Percentiles rank a stretch among this genome's conserved stretches.
Conservation (phyloP, 2,888 invertebrate species). For the Leptinotarsa juncta region DNA sequence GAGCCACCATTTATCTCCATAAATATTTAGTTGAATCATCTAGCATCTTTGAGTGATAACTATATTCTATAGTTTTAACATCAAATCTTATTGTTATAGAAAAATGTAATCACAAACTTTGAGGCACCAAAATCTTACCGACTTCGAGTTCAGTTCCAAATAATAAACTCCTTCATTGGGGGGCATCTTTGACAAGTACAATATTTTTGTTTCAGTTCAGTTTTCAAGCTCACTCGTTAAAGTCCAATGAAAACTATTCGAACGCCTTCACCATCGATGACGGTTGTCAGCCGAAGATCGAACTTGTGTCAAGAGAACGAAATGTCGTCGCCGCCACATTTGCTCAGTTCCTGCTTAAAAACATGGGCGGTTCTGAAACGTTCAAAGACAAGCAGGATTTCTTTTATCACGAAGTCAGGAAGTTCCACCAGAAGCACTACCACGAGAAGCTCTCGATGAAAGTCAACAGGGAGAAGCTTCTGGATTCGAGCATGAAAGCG, state of each 20-base stretch:
- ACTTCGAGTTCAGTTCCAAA: too few relatives aligned
- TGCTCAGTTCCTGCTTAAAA: constrained; percentile 89
- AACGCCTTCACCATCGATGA: constrained; percentile 88
- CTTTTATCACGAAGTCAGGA: constrained; percentile 80
- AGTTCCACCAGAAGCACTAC: constrained; percentile 87
- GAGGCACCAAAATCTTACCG: too few relatives aligned
- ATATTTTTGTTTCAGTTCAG: constrained; percentile 70
- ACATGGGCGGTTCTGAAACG: constrained; percentile 95
- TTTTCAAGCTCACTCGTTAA: constrained; percentile 71
- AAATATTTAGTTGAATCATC: too few relatives aligned
- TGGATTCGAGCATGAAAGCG: constrained; percentile 87
- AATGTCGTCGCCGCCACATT: constrained; percentile 94
- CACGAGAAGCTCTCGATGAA: constrained; percentile 88
- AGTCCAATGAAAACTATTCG: constrained; percentile 67
- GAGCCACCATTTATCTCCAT: too few relatives aligned
- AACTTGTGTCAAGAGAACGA: constrained; percentile 84
- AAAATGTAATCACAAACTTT: too few relatives aligned
- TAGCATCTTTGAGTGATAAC: too few relatives aligned
- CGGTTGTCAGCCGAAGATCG: constrained; percentile 88
- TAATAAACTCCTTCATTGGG: too few relatives aligned
- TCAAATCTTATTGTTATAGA: too few relatives aligned
- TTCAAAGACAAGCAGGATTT: constrained; percentile 77
- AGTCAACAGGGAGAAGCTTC: constrained; percentile 82
- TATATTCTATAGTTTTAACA: too few relatives aligned
- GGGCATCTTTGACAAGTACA: not conserved